Base-by-base conservation (phyloP, 2,113 vertebrate genomes). In the Atlantisia rogersi region DNA sequence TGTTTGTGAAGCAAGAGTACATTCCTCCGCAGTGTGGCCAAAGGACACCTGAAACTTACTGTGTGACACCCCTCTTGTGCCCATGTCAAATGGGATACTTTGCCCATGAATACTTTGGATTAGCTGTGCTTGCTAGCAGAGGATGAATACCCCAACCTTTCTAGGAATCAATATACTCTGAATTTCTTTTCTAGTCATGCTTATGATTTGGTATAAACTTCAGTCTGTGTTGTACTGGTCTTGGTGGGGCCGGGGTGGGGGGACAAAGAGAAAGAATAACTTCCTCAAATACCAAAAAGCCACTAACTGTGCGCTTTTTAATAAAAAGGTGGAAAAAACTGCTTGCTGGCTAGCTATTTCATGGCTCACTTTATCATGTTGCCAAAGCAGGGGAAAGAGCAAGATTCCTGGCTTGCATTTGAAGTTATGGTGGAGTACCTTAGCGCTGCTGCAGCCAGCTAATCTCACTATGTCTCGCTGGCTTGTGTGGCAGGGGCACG, bases 401-500 rank as follows among this genome's bases (percentile, higher is more conserved):
- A 62, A 31, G 25, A 31, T 83, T 67, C 12, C 13, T 10, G 8
- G 25, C 26, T 71, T 52, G 17, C 21, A 22, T 32, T 24, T 60
- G 44, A 39, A 56, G 29, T 22, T 20, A 17, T 3, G 12, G 9
- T 64, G 40, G 7, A 48, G n/a, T 18, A 17, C 22, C 37, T 75
- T 40, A 31, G 59, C 10, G 26, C 16, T 63, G 56, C 55, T 18
- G 5, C 25, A n/a, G 48, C 24, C 11, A 44, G 52, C 14, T 55
- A 32, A 31, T 31, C 40, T 53, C 58, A 15, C 40, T 2, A 0
- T 12, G 24, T 53, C 52, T 44, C 15, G 1, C 65, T 44, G 46
- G 9, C 17, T 87, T 32, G 25, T 2, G 5, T 1, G 0, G 29
- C 1, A 2, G n/a, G 11, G 28, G 2, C 31, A 67, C 46, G 60